Conservation (phyloP, 2,113 vertebrate genomes). For the Pogonocichla stellata region DNA sequence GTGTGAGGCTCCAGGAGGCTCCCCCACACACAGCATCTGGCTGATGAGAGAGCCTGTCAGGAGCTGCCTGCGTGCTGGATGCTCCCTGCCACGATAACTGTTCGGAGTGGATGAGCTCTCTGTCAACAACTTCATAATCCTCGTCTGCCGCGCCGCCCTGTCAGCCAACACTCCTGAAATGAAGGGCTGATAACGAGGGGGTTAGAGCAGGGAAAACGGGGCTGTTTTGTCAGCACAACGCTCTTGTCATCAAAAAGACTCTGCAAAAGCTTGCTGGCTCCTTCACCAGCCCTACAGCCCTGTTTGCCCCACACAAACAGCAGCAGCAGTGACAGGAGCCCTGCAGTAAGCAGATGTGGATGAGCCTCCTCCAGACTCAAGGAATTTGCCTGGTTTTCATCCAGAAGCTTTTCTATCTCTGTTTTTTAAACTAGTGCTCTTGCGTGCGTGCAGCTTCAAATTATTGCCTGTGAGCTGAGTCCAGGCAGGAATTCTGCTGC, state of each 20-base stretch:
- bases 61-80: conserved; percentile 48
- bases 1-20: not conserved
- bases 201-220: conserved; percentile 17
- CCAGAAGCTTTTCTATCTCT: not conserved
- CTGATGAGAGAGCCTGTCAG: conserved; percentile 59
- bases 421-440: not conserved
- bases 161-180: conserved; percentile 35
- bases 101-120: conserved; percentile 39
- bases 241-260: not conserved
- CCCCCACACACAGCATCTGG: not conserved
- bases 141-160: not conserved
- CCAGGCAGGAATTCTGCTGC: not conserved
- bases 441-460: not conserved
- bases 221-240: conserved; percentile 43
- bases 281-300: not conserved
- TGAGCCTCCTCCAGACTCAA: not conserved
- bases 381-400: not conserved
- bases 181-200: conserved; percentile 45
- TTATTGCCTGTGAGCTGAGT: not conserved
- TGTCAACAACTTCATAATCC: conserved; percentile 63
- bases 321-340: not conserved
- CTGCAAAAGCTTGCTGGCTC: not conserved
- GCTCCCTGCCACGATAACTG: conserved; percentile 46
- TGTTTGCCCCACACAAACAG: not conserved
- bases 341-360: conserved; percentile 1